Evolutionary conservation across 2,797 vertebrate genomes (phyloP), one percentile per base, ranked within the genome.

Genomic region (Coreius guichenoti): DNA sequence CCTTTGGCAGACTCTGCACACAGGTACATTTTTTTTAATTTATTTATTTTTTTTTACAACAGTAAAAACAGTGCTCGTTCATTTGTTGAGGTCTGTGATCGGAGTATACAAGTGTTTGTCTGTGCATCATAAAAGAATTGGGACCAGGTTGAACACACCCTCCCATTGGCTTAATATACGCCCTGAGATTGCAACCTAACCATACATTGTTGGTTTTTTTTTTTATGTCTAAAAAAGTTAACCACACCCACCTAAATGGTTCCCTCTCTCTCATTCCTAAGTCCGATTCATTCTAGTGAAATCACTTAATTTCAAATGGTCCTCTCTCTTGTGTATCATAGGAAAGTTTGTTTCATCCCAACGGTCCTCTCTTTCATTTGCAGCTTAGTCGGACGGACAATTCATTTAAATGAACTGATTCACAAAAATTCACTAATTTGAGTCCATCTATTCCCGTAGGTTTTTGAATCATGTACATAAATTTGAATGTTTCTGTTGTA

Each of bases 11-110:
- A 75, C 39, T 58, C 23, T 19, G 33, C 69, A 73, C 17, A 73
- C 49, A 61, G 23, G 8, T 58, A 21, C 5, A 2, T 51, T 51
- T 49, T 47, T 47, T 47, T 45, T 45, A n/a, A n/a, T n/a, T n/a
- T 0, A 9, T 9, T 43, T 43, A 1, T 49, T 3, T 8, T 1
- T 16, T 58, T 63, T 49, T 63, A 74, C 47, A n/a, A 49, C 43
- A 83, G 17, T 51, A 43, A 74, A 47, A 58, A 26, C 56, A 83
- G n/a, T 65, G 72, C 21, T 75, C 45, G 56, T 49, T n/a, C 26
- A 74, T 65, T 82, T 74, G 56, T 36, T 51, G 51, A 58, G 33
- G 19, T 61, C 33, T 31, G 61, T 67, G 8, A 67, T 54, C 51
- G 23, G 54, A 1, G 39, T 33, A 67, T 49, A 67, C 4, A 19